Evolutionary conservation across 2,113 vertebrate species (phyloP).

Genomic region (Gobio gobio): DNA sequence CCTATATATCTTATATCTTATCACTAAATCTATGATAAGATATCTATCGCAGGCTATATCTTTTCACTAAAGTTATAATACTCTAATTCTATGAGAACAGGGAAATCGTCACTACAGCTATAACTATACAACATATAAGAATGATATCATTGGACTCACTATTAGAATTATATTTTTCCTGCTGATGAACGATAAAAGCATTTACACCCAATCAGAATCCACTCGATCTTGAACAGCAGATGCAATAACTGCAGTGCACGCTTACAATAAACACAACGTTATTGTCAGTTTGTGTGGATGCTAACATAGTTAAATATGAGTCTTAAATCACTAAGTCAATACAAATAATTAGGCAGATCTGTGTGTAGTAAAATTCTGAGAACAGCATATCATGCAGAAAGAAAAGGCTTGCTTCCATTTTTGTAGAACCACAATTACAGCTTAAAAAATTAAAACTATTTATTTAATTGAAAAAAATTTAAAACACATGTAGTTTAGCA

Average conservation of each 20-base stretch:
- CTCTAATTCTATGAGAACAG: background rate
- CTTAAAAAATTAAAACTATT: too few relatives aligned
- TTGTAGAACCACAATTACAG: conserved; percentile 12
- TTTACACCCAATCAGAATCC: too few relatives aligned
- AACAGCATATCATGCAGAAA: conserved; percentile 21
- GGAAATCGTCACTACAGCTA: background rate
- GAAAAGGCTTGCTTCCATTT: background rate
- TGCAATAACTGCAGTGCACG: too few relatives aligned
- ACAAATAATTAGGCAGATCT: conserved; percentile 28
- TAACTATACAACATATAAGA: too few relatives aligned
- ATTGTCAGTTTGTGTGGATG: background rate
- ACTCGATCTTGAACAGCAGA: too few relatives aligned
- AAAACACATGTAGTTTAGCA: conserved; percentile 28
- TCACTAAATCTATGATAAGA: too few relatives aligned
- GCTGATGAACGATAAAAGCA: too few relatives aligned
- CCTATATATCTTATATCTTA: too few relatives aligned
- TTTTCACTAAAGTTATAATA: too few relatives aligned
- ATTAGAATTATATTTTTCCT: too few relatives aligned
- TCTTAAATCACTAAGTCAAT: background rate
- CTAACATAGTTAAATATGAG: background rate
- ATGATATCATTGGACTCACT: too few relatives aligned
- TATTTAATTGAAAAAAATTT: background rate
- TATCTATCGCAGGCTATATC: too few relatives aligned
- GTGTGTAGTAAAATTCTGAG: conserved; percentile 4
- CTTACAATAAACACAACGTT: background rate